Percentiles rank a stretch among this genome's conserved stretches.
Evolutionary conservation across 1,140 invertebrate species (phyloP).

Genomic region (Drosophila funebris): DNA sequence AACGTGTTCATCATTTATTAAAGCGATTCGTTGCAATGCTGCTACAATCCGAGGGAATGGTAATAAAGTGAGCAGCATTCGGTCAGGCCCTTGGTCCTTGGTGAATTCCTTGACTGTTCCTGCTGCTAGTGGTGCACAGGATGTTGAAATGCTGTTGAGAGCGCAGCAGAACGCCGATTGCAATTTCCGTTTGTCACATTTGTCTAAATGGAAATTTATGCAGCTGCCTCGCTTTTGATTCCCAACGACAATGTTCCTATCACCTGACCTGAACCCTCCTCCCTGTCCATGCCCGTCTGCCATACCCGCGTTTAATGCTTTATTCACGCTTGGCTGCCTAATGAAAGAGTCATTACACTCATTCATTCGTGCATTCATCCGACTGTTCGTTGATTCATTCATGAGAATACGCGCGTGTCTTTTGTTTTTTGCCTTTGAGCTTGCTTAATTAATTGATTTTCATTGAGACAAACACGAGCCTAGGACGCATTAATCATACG

Average conservation of each 20-base stretch:
- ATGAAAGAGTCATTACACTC: constrained; percentile 80
- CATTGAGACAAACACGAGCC: constrained; percentile 34
- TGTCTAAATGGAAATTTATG: constrained; percentile 81
- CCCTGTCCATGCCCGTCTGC: background rate
- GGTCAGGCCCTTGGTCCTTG: constrained; percentile 47
- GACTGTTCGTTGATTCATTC: constrained; percentile 55
- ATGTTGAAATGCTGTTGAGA: constrained; percentile 61
- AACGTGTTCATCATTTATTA: constrained; percentile 79
- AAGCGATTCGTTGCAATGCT: constrained; percentile 22
- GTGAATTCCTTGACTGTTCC: constrained; percentile 33
- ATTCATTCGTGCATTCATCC: constrained; percentile 74
- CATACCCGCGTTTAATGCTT: constrained; percentile 73
- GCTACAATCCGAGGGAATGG: constrained; percentile 40
- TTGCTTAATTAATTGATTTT: constrained; percentile 72
- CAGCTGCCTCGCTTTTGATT: constrained; percentile 31
- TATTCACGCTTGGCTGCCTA: constrained; percentile 71
- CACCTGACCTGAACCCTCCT: background rate
- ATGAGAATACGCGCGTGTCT: constrained; percentile 49
- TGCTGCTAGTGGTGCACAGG: constrained; percentile 38
- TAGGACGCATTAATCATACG: constrained; percentile 68
- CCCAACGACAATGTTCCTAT: constrained; percentile 6
- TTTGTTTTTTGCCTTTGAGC: constrained; percentile 47
- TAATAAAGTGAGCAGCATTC: constrained; percentile 55
- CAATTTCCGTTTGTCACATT: constrained; percentile 81
- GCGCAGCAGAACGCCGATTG: constrained; percentile 58